Evolutionary conservation across 1,140 invertebrate species (phyloP).

Genomic region (Archegozetes longisetosus): DNA sequence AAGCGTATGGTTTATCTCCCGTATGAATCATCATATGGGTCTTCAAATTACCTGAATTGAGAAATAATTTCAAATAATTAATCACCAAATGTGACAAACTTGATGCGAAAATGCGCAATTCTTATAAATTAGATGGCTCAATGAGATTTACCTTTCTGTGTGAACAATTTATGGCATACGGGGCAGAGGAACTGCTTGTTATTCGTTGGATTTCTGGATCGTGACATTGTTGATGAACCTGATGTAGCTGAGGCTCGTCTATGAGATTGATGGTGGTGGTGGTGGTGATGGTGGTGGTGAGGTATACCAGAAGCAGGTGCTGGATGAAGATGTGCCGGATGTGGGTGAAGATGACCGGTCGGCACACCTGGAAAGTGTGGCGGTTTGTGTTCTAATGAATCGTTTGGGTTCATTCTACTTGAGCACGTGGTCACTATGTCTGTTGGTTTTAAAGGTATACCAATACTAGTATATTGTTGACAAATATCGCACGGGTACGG

Average conservation of each 20-base stretch:
- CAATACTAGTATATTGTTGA: conserved; percentile 17
- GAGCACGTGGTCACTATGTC: background rate
- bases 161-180: conserved; percentile 24
- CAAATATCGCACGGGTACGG: conserved; percentile 21
- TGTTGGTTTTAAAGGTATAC: background rate
- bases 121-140: too few species aligned
- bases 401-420: background rate
- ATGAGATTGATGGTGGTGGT: background rate
- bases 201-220: background rate
- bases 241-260: conserved; percentile 5
- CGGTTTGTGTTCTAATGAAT: background rate
- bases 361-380: background rate
- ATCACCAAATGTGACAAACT: background rate
- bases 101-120: too few species aligned
- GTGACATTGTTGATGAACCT: background rate
- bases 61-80: conserved; percentile 1
- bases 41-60: conserved; percentile 29
- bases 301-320: background rate
- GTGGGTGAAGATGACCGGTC: conserved; percentile 1
- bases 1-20: conserved; percentile 32
- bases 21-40: conserved; percentile 40
- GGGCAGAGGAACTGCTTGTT: conserved; percentile 25
- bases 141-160: conserved; percentile 22
- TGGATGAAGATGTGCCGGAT: conserved; percentile 3
- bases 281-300: conserved; percentile 4